Evolutionary conservation across 2,797 vertebrate genomes (phyloP).

Genomic region (Argentina silus): DNA sequence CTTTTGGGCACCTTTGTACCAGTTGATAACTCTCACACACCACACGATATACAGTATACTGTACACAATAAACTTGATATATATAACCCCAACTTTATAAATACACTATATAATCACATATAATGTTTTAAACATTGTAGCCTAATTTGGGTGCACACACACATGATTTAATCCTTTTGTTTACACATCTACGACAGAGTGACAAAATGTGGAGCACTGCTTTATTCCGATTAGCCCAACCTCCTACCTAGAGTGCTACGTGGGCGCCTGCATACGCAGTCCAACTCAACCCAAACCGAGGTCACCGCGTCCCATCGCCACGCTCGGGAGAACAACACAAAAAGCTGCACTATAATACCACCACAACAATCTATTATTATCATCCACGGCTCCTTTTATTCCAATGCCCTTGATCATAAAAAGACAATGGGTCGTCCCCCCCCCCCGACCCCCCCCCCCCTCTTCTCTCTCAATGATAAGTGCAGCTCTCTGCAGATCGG

Average conservation of each 20-base stretch:
- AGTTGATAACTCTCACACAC: too few species aligned
- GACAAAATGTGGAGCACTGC: constrained; percentile 73
- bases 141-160: neutral
- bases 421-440: constrained; percentile 58
- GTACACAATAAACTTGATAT: too few species aligned
- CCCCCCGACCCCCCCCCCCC: constrained; percentile 4
- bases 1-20: too few species aligned
- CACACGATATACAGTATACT: too few species aligned
- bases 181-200: neutral
- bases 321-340: constrained; percentile 42
- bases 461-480: constrained; percentile 34
- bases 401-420: constrained; percentile 67
- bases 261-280: constrained; percentile 41
- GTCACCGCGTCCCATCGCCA: constrained; percentile 49
- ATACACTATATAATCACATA: neutral
- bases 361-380: constrained; percentile 64
- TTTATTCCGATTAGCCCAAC: constrained; percentile 58
- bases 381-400: constrained; percentile 58
- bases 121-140: neutral
- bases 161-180: neutral
- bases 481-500: constrained; percentile 59
- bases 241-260: constrained; percentile 39
- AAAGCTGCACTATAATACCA: constrained; percentile 49
- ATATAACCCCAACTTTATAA: neutral
- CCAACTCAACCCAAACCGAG: constrained; percentile 48